Base-by-base conservation (phyloP, 1,140 invertebrate genomes). In the Andrena cerasifolii region DNA sequence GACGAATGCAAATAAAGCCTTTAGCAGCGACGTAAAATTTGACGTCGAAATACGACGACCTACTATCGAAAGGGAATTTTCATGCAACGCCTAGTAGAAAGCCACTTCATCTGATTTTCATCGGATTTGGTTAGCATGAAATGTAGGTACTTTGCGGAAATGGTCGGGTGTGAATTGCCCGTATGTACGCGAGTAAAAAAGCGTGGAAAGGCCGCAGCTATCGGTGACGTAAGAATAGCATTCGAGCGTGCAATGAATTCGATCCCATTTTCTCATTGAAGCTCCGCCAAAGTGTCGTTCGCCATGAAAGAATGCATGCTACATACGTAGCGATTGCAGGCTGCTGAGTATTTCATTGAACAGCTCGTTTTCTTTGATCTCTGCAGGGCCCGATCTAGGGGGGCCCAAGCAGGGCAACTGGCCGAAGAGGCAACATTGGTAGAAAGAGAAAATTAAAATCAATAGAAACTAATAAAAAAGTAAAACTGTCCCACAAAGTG, bases 31-130 rank as follows among this genome's bases (percentile, higher is more conserved):
- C 2, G 24, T 56, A 58, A 75, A 75, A 45, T 68, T 68, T 67
- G 36, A 45, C 62, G 16, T 45, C 16, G 43, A 59, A 59, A 49
- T 59, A 47, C 68, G 43, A n/a, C 62, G 72, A 67, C 73, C 73
- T 36, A 68, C 73, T 76, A 16, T 40, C 24, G 65, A 67, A 76
- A 68, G 53, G 56, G 58, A 77, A 77, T 77, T 77, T 77, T 71
- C 74, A 36, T 51, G 16, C 26, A 14, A 14, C 47, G 31, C 43
- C n/a, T 36, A 43, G 65, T 77, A 62, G 74, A 77, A 77, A 77
- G 74, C 45, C 33, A 47, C 5, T 58, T 56, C 65, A 53, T 77
- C 51, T 10, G 54, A 18, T 40, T 61, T 43, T 56, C 36, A 33
- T 58, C 31, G n/a, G n/a, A n/a, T n/a, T n/a, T n/a, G n/a, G n/a